phyloP scores from a whole-genome alignment of 1,140 invertebrate genomes.

The Proales similis region DNA sequence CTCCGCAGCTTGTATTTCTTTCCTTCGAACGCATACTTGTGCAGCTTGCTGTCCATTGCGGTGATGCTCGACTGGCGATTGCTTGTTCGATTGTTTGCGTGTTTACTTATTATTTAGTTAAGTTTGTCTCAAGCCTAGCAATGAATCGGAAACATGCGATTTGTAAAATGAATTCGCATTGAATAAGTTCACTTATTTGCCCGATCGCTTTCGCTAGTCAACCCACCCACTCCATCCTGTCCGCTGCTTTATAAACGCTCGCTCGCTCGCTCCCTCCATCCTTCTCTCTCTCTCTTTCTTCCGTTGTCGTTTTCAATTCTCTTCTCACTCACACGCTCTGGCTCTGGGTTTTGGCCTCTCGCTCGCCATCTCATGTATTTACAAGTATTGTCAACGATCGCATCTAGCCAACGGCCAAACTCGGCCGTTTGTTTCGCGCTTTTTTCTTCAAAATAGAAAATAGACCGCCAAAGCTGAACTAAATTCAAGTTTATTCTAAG shows the following conservation, averaged over 20 bases:
- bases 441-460: not conserved
- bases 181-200: too few species aligned
- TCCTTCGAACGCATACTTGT: constrained; percentile 32
- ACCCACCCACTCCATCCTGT: too few species aligned
- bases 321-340: not conserved
- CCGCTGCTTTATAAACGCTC: too few species aligned
- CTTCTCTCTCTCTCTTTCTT: not conserved
- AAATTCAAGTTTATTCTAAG: not conserved
- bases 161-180: too few species aligned
- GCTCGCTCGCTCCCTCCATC: too few species aligned
- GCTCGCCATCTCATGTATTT: not conserved
- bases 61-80: too few species aligned
- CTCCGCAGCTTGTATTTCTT: constrained; percentile 30
- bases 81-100: too few species aligned
- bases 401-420: not conserved
- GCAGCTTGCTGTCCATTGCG: too few species aligned
- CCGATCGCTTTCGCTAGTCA: too few species aligned
- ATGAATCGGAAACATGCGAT: too few species aligned
- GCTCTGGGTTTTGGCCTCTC: not conserved
- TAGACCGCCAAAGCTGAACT: not conserved
- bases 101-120: too few species aligned
- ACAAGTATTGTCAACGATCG: not conserved
- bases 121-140: too few species aligned
- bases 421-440: not conserved
- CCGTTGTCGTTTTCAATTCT: not conserved